Base-by-base conservation (phyloP, 2,888 invertebrate species). In the Hirtodrosophila duncani region DNA sequence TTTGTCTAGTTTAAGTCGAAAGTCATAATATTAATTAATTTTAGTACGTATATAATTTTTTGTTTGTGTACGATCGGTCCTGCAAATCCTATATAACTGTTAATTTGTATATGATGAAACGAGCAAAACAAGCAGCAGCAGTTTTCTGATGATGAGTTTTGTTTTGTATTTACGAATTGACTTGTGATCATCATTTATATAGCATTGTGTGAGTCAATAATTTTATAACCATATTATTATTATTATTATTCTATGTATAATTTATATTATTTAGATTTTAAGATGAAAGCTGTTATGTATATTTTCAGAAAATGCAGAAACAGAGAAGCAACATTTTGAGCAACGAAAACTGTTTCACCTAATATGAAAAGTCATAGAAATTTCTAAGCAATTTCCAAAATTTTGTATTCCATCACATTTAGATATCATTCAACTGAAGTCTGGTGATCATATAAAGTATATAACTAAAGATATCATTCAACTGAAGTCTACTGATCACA, bases 21-120 rank as follows among this genome's bases (percentile, higher is more conserved):
- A 77, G 78, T 69, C 78, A 77, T 77, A 72, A 49, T 77, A 48
- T 71, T 68, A 71, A 70, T 56, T 62, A 30, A 61, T 58, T 41
- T 46, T 27, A n/a, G 24, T 38, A 50, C 31, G 36, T 41, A 29
- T 34, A 34, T 24, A 49, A 27, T 9, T 17, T 20, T 11, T 51
- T 51, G 50, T 50, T 51, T 50, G 39, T 42, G 31, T 50, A 26
- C 56, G 29, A 27, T 39, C 52, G 45, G 50, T 51, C 38, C 50
- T 3, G 26, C 31, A 50, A 39, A 24, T 23, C 33, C 31, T 48
- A 48, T 56, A 41, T 20, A 21, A 39, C 30, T 49, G 33, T 23
- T 41, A 30, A 41, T 13, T 29, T 21, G 23, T 30, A 27, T 11
- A 24, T n/a, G n/a, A n/a, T 24, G 39, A 39, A 20, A 18, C 33